Evolutionary conservation across 2,797 vertebrate species (phyloP).

Genomic region (Lepus oiostolus): DNA sequence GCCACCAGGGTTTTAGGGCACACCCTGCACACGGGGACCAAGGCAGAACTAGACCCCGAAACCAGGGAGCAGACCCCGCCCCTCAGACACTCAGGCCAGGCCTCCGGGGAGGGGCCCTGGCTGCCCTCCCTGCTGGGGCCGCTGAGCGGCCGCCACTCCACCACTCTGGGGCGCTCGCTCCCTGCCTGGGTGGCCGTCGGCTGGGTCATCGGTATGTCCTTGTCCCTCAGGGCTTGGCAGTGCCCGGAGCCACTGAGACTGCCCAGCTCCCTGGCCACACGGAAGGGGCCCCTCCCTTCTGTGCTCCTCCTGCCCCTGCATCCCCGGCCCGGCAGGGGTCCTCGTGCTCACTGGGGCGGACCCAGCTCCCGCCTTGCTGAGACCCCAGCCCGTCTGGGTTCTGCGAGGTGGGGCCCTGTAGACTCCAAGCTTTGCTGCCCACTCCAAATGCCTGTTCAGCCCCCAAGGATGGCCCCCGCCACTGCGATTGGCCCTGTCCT

Average conservation of each 20-base stretch:
- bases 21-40: rapidly evolving
- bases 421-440: no score
- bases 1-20: background rate
- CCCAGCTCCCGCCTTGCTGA: background rate
- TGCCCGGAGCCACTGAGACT: background rate
- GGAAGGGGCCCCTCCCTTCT: background rate
- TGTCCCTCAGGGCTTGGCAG: background rate
- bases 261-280: background rate
- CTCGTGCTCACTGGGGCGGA: no score
- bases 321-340: no score
- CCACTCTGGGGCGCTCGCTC: background rate
- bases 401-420: background rate
- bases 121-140: background rate
- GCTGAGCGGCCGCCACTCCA: rapidly evolving
- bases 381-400: no score
- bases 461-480: background rate
- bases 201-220: background rate
- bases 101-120: no score
- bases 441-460: no score
- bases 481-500: background rate
- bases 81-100: background rate
- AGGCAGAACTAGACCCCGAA: background rate
- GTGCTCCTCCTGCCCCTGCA: background rate
- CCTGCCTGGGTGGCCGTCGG: background rate
- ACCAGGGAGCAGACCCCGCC: rapidly evolving